These are phyloP conservation scores for Xestia sexstrigata DNA, from an alignment of 2,888 invertebrate species.

Conservation along the genomic window DNA sequence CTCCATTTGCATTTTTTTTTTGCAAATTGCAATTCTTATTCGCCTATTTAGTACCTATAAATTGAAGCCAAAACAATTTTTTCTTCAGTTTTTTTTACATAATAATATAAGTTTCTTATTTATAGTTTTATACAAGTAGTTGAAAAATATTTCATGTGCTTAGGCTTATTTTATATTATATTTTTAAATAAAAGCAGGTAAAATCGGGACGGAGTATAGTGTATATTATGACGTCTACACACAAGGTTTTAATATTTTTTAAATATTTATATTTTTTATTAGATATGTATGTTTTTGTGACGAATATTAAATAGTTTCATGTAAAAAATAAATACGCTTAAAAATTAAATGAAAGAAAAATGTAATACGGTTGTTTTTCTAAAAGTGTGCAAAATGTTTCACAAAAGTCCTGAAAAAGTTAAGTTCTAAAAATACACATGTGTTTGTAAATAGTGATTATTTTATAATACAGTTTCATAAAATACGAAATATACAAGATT, in stretches of 20 bases:
- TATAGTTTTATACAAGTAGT: conserved; percentile 55
- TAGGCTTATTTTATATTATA: conserved; percentile 47
- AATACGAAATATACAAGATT: conserved; percentile 25
- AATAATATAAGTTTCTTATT: conserved; percentile 47
- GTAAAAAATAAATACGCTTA: conserved; percentile 40
- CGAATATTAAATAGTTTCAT: conserved; percentile 24
- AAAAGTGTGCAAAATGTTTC: conserved; percentile 13
- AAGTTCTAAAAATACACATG: conserved; percentile 52
- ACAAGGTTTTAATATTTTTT: conserved; percentile 54
- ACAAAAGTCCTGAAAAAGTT: conserved; percentile 8
- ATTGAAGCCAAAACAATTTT: conserved; percentile 59
- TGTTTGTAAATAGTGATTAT: conserved; percentile 19
- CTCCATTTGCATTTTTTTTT: conserved; percentile 15
- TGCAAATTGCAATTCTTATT: conserved; percentile 22
- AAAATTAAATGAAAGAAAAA: conserved; percentile 14
- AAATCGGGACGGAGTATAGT: conserved; percentile 80
- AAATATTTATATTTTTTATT: conserved; percentile 15
- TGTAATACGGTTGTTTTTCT: conserved; percentile 10
- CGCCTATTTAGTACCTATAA: conserved; percentile 61
- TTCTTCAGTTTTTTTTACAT: conserved; percentile 34
- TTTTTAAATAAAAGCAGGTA: conserved; percentile 75
- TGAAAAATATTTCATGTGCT: conserved; percentile 59
- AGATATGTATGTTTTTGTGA: conserved; percentile 45
- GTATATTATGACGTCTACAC: conserved; percentile 76
- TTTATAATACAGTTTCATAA: conserved; percentile 31